Percentiles rank a stretch among this genome's conserved stretches.
phyloP scores from a whole-genome alignment of 1,140 invertebrate species.

The Drosophila suzukii region DNA sequence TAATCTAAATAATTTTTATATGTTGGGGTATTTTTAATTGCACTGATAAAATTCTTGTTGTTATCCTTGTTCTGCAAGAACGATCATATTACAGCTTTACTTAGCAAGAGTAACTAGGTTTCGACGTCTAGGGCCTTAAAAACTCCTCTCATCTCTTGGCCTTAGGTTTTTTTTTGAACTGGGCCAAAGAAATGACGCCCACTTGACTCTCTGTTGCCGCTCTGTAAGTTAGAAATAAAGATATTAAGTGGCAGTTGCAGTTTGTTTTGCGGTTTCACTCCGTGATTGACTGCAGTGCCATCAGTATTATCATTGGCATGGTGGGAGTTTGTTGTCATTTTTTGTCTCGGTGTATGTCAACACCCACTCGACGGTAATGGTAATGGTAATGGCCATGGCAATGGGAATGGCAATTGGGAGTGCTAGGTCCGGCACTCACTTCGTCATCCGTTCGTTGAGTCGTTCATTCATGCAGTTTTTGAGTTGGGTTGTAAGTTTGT shows the following conservation, averaged over 20 bases:
- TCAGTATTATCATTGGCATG: constrained; percentile 40
- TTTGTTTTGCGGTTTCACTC: constrained; percentile 65
- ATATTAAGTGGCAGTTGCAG: constrained; percentile 74
- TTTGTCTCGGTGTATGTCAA: constrained; percentile 39
- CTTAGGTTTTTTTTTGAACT: constrained; percentile 10
- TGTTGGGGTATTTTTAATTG: no score
- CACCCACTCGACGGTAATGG: constrained; percentile 58
- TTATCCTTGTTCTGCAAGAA: no score
- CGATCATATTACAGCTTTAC: not conserved
- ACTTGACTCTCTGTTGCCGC: constrained; percentile 24
- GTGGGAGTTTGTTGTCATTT: constrained; percentile 19
- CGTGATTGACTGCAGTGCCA: constrained; percentile 31
- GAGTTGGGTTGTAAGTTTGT: constrained; percentile 38
- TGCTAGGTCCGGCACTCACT: constrained; percentile 61
- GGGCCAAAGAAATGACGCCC: constrained; percentile 46
- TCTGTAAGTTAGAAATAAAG: constrained; percentile 59
- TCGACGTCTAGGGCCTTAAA: not conserved
- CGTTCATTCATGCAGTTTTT: constrained; percentile 67
- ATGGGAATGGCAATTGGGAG: constrained; percentile 49
- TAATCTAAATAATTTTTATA: no score
- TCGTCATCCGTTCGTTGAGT: constrained; percentile 50
- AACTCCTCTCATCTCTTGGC: not conserved
- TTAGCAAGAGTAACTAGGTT: constrained; percentile 4
- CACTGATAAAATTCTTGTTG: not conserved
- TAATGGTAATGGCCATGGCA: constrained; percentile 47